phyloP scores from a whole-genome alignment of 1,140 invertebrate species.

The Mycetomoellerius zeteki region DNA sequence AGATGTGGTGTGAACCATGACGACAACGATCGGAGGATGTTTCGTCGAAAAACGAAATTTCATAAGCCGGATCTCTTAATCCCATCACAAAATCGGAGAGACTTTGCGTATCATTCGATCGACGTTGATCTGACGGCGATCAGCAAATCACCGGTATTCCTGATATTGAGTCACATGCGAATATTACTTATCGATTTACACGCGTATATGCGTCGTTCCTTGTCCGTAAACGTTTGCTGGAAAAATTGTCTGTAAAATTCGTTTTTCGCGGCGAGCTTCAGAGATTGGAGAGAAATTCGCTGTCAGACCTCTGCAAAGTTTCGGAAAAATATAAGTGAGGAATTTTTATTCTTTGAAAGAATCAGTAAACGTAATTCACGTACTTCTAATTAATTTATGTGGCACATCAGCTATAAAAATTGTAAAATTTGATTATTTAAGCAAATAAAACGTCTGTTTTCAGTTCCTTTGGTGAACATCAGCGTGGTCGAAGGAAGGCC shows the following conservation, averaged over 20 bases:
- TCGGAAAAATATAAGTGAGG: neutral
- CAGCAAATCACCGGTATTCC: slow-evolving; percentile 44
- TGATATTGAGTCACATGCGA: slow-evolving; percentile 26
- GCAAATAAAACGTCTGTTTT: slow-evolving; percentile 71
- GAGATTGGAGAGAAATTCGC: neutral
- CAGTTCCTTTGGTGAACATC: slow-evolving; percentile 91
- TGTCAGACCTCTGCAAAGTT: neutral
- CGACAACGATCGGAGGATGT: slow-evolving; percentile 16
- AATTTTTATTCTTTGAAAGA: neutral
- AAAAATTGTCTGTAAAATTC: slow-evolving; percentile 45
- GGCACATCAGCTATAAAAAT: neutral
- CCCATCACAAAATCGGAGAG: slow-evolving; percentile 35
- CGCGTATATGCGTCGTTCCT: slow-evolving; percentile 5
- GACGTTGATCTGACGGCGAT: neutral
- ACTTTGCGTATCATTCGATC: slow-evolving; percentile 60
- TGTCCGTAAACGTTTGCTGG: slow-evolving; percentile 1
- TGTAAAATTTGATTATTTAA: neutral
- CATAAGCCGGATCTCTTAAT: slow-evolving; percentile 75
- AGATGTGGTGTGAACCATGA: neutral
- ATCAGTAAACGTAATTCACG: no score
- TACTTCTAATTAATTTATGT: neutral
- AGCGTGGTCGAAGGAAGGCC: slow-evolving; percentile 94
- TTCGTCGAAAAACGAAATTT: slow-evolving; percentile 59
- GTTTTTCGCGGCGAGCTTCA: neutral
- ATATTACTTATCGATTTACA: slow-evolving; percentile 38